Base-by-base conservation (phyloP, 2,797 vertebrate genomes). In the Margarornis squamiger region DNA sequence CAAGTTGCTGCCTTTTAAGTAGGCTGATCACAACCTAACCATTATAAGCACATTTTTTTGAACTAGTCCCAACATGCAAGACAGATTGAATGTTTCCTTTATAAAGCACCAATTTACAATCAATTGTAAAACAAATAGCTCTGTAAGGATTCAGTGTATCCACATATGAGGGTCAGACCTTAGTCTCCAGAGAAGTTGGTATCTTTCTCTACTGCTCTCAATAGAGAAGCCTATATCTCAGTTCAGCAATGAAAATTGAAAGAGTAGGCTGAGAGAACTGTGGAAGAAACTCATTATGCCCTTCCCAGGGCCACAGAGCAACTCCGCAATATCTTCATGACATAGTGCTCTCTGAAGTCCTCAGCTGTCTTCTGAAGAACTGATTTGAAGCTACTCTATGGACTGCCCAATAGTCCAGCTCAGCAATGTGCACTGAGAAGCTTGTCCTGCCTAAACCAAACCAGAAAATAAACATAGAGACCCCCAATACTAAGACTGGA, bases 361-460 rank as follows among this genome's bases (percentile, higher is more conserved):
- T 49, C 61, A 66, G 26, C 7, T 54, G 12, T 52, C 21, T 38
- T 46, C 65, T 81, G 65, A 54, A 80, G 61, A 52, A 74, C 61
- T 67, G 54, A 85, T 14, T 3, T 82, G 65, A 43, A 58, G 30
- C 4, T 75, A 22, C 22, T 39, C 17, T 38, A 6, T 1, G 4
- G 30, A n/a, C 38, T 71, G 14, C 27, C 36, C 39, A 18, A 18
- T 5, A 54, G 34, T n/a, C 41, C 43, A 76, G 34, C 26, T 61
- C 55, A 61, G 43, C 22, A 23, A 18, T 1, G 2, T 16, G 26
- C 24, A 39, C 17, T 0, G 1, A 74, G 45, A 19, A 46, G 11
- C n/a, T 81, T 67, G 43, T 43, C 39, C 14, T 57, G 34, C 38
- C 30, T 51, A 63, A 71, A n/a, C 3, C 51, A 61, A 68, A 72